Conservation (phyloP, 2,113 vertebrate genomes). For the Chunga burmeisteri region DNA sequence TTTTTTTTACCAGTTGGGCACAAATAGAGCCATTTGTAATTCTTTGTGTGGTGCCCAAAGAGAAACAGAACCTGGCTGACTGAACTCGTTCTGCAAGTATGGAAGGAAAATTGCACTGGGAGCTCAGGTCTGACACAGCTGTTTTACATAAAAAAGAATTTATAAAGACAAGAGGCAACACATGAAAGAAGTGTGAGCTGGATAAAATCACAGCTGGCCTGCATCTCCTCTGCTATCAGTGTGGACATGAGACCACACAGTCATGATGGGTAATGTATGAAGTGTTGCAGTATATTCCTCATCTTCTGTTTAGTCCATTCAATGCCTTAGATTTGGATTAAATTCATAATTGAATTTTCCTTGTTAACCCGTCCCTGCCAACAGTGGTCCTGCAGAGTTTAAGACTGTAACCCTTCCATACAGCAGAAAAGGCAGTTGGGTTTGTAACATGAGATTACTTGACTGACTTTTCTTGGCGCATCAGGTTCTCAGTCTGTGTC, state of each 20-base stretch:
- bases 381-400: background rate
- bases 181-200: background rate
- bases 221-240: background rate
- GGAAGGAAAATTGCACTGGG: background rate
- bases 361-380: background rate
- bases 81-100: background rate
- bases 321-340: background rate
- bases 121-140: background rate
- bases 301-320: background rate
- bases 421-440: background rate
- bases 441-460: background rate
- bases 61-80: background rate
- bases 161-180: background rate
- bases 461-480: background rate
- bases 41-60: background rate
- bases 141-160: background rate
- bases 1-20: background rate
- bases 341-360: background rate
- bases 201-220: background rate
- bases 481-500: background rate
- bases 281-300: background rate
- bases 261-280: rapidly evolving
- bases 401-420: background rate
- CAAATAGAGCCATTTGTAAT: background rate
- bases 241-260: background rate